Percentiles rank a stretch among this genome's conserved stretches.
Evolutionary conservation across 2,797 vertebrate species (phyloP).

Genomic region (Tinamus major): DNA sequence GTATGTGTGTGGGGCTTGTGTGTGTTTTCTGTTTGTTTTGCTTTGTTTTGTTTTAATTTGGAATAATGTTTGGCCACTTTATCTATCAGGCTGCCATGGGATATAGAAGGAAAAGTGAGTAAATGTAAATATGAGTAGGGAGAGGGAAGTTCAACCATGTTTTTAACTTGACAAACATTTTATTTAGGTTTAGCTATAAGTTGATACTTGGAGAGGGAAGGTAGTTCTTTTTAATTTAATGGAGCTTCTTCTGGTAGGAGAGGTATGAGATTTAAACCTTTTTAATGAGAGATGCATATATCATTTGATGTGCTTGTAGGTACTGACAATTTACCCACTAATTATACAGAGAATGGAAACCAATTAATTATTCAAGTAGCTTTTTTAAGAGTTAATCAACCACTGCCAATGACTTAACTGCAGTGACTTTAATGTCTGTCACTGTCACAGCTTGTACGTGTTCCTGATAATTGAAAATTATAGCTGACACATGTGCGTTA

Average conservation of each 20-base stretch:
- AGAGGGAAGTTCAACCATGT: fast-evolving
- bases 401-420: not conserved
- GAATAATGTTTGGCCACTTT: not conserved
- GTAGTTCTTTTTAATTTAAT: not conserved
- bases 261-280: not conserved
- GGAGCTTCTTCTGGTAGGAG: not conserved
- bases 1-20: fast-evolving
- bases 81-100: not conserved
- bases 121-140: not conserved
- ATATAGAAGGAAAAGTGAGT: not conserved
- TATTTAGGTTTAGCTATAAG: not conserved
- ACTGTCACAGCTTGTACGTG: not conserved
- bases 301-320: not conserved
- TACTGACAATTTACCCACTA: not conserved
- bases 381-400: slow-evolving; percentile 46
- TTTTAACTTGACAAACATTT: not conserved
- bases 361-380: slow-evolving; percentile 42
- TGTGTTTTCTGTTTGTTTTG: too few relatives aligned
- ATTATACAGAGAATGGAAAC: not conserved
- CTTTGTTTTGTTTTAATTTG: not conserved
- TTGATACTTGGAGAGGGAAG: not conserved
- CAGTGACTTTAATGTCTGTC: slow-evolving; percentile 6
- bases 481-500: not conserved
- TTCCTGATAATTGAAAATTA: slow-evolving; percentile 20
- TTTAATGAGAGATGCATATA: not conserved